Evolutionary conservation across 2,113 vertebrate genomes (phyloP).

Genomic region (Erythrocercus mccallii): DNA sequence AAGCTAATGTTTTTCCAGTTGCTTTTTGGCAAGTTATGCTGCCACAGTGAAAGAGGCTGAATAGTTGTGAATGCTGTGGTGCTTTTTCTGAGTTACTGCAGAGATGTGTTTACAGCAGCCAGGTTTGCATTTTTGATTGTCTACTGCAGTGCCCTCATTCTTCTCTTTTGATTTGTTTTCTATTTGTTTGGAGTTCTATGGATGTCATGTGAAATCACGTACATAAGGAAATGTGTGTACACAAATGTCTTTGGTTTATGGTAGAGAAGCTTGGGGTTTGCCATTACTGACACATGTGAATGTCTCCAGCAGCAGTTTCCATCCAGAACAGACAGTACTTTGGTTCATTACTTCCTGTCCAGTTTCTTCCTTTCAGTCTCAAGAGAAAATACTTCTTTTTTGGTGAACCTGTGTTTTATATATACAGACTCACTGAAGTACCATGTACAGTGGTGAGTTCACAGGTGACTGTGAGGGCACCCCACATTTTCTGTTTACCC

Average conservation of each 20-base stretch:
- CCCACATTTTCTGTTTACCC: background rate
- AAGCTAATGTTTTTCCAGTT: background rate
- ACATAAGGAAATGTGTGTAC: background rate
- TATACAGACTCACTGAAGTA: background rate
- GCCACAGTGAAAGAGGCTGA: background rate
- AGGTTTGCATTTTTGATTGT: background rate
- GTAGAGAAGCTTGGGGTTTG: background rate
- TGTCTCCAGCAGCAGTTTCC: background rate
- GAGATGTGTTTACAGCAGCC: background rate
- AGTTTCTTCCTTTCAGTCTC: fast-evolving
- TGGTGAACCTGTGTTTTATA: background rate
- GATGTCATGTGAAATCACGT: background rate
- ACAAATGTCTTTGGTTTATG: background rate
- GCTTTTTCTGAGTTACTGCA: background rate
- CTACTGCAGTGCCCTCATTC: background rate
- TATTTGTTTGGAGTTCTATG: background rate
- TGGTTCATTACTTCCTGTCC: background rate
- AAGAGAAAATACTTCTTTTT: background rate
- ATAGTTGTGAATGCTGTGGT: background rate
- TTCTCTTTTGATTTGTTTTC: background rate
- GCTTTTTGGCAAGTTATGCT: background rate
- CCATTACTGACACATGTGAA: background rate
- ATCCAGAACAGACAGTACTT: background rate
- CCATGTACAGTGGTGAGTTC: background rate
- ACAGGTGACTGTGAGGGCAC: fast-evolving